Evolutionary conservation across 2,888 invertebrate genomes (phyloP), one percentile per base, ranked within the genome.

Genomic region (Phyto melanocephala): DNA sequence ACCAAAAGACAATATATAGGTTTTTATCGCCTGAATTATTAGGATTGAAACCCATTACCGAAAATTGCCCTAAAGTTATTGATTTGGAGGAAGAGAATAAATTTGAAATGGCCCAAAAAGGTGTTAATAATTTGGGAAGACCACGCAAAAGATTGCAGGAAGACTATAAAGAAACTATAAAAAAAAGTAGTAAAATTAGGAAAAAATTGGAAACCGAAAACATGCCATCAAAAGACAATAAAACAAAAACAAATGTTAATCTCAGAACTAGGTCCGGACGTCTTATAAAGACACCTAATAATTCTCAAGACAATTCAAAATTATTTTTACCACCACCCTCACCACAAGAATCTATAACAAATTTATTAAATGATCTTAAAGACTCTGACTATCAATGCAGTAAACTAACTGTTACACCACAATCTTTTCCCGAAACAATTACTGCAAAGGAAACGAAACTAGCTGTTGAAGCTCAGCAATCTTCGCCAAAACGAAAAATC

Each of bases 1-100:
- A 88, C 58, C 88, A 90, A 40, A 89, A 88, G 80, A 89, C 90
- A 15, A 87, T 90, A 17, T 90, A 90, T 78, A 87, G 89, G 3
- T 88, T 90, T 56, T 75, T 88, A 54, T 87, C 88, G 15, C 90
- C 91, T 2, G 85, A 87, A 2, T 83, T 86, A 17, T 86, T 90
- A 65, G 87, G 88, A 3, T 85, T 90, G 70, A 84, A 86, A 5
- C 74, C 80, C 3, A 24, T 10, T 8, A 4, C 45, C 13, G 17
- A 62, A 11, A 15, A 35, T 33, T 47, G 35, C 33, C 42, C 40
- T n/a, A 50, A 72, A 37, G 24, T 70, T 0, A 37, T 52, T 13
- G 54, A 52, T 42, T 37, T 54, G 24, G 50, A 75, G 1, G 40
- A 45, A 15, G 68, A 76, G 33, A 42, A 71, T 35, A 40, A 17